These are phyloP conservation scores for Malurus elegans DNA, from an alignment of 2,113 vertebrate genomes.

Conservation along the genomic window DNA sequence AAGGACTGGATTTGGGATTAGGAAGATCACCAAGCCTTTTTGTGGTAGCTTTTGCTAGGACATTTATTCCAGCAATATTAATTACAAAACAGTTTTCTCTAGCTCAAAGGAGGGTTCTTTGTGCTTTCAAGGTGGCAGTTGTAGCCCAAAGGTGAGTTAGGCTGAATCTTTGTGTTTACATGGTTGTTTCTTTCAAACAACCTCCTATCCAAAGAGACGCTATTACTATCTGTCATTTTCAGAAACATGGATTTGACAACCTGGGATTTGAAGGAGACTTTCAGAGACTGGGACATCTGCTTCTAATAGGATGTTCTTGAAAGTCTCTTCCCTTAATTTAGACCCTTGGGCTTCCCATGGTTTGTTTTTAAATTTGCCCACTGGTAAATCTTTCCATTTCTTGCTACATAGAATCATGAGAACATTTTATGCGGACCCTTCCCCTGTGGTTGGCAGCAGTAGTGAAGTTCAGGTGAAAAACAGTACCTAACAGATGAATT, in stretches of 20 bases:
- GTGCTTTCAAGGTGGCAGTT: background rate
- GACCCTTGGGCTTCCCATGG: background rate
- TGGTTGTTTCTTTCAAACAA: background rate
- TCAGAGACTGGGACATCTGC: background rate
- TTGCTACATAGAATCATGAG: background rate
- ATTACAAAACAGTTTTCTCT: background rate
- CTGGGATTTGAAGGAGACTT: background rate
- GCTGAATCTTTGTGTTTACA: background rate
- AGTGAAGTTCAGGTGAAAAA: background rate
- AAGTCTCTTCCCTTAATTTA: background rate
- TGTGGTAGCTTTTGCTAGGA: background rate
- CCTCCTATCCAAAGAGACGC: background rate
- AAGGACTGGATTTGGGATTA: background rate
- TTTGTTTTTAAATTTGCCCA: background rate
- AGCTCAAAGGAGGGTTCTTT: background rate
- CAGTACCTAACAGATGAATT: background rate
- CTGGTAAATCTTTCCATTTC: background rate
- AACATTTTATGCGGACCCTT: background rate
- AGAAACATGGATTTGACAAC: background rate
- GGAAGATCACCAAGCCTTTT: background rate
- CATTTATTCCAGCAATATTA: background rate
- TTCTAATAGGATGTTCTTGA: background rate
- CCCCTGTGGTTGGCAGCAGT: background rate
- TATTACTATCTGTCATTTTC: background rate
- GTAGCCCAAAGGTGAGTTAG: background rate